A percentile compares a stretch with the other conserved stretches of the same genome.
Evolutionary conservation across 2,888 invertebrate species (phyloP).

Genomic region (Protophormia terraenovae): DNA sequence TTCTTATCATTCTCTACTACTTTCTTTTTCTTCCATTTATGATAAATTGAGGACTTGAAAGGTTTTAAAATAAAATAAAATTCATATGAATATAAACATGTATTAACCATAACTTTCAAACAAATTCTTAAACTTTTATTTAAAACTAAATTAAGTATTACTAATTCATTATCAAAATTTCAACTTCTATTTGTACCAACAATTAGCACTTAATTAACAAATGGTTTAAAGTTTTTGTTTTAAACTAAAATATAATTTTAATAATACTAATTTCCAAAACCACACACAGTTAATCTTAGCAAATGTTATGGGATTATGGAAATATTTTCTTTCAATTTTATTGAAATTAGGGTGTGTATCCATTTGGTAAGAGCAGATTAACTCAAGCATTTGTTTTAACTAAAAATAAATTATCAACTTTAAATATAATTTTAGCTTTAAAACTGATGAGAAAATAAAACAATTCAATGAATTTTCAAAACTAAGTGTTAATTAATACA

Average conservation of each 20-base stretch:
- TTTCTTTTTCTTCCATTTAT: too few species aligned
- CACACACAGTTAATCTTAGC: background rate
- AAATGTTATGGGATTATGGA: constrained; percentile 36
- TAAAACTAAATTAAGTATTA: too few species aligned
- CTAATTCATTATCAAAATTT: too few species aligned
- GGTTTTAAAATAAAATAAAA: too few species aligned
- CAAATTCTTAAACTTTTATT: too few species aligned
- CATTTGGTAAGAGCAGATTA: background rate
- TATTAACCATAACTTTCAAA: too few species aligned
- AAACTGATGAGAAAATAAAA: constrained; percentile 39
- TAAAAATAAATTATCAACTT: background rate
- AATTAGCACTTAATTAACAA: too few species aligned
- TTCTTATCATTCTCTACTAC: too few species aligned
- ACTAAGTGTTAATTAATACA: constrained; percentile 49
- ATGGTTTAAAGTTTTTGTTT: too few species aligned
- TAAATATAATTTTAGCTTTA: background rate
- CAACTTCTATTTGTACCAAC: too few species aligned
- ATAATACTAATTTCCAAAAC: background rate
- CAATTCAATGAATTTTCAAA: constrained; percentile 41
- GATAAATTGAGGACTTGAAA: too few species aligned
- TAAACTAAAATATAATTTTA: background rate
- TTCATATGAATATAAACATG: too few species aligned
- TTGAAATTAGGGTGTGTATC: constrained; percentile 25
- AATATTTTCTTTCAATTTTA: constrained; percentile 4
- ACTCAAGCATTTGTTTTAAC: constrained; percentile 38